A percentile compares a stretch with the other conserved stretches of the same genome.
These are phyloP conservation scores for Ciconia nigra DNA, from an alignment of 2,797 vertebrate species.

Conservation along the genomic window DNA sequence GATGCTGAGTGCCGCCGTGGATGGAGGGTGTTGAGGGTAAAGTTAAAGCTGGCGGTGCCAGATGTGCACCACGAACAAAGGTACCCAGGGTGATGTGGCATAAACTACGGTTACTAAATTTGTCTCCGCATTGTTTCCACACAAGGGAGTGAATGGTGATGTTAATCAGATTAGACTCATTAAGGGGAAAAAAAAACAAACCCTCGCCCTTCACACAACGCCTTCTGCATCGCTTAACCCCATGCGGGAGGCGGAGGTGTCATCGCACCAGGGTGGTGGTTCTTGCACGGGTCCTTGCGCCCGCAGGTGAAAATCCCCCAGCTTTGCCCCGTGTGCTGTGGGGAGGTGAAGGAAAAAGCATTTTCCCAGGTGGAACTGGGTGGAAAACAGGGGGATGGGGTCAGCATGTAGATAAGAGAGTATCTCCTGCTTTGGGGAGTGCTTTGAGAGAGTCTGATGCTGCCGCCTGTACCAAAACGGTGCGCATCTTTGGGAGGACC, in stretches of 20 bases:
- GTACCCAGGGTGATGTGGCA: slow-evolving; percentile 40
- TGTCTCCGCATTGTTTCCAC: slow-evolving; percentile 55
- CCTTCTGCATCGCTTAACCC: slow-evolving; percentile 55
- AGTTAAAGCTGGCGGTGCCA: slow-evolving; percentile 22
- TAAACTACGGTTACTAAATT: slow-evolving; percentile 48
- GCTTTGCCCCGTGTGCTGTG: neutral
- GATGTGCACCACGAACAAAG: slow-evolving; percentile 30
- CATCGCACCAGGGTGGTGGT: neutral
- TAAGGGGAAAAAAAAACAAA: neutral
- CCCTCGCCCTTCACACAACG: neutral
- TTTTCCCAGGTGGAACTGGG: neutral
- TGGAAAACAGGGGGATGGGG: neutral
- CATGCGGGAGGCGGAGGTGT: slow-evolving; percentile 19
- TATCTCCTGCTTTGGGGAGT: neutral
- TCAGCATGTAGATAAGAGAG: neutral
- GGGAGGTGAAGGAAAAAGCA: neutral
- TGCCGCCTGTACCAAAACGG: fast-evolving
- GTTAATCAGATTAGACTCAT: slow-evolving; percentile 68
- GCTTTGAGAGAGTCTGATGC: neutral
- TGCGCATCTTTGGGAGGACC: neutral
- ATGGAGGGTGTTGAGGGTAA: neutral
- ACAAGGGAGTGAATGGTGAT: slow-evolving; percentile 51
- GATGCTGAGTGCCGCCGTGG: neutral
- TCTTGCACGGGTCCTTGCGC: neutral
- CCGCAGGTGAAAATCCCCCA: neutral